These are phyloP conservation scores for Lutra lutra DNA, from an alignment of 2,797 vertebrate genomes.

Conservation along the genomic window DNA sequence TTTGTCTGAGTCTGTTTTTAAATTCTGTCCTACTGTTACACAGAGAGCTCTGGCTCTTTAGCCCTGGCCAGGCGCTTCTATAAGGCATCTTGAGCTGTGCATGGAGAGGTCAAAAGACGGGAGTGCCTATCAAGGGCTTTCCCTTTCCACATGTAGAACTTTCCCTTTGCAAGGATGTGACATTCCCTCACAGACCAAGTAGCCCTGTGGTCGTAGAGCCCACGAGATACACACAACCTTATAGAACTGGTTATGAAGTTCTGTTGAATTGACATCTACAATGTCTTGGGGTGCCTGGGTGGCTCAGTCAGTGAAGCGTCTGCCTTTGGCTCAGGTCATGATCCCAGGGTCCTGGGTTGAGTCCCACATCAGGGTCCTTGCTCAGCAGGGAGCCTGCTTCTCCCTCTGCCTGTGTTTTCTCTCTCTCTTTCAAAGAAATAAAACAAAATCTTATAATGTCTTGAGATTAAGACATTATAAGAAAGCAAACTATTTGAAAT, in stretches of 20 bases:
- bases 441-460: neutral
- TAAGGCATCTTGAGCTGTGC: neutral
- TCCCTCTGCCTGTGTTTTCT: neutral
- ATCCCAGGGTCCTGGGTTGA: neutral
- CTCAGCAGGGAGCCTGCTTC: neutral
- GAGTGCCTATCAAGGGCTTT: neutral
- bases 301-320: neutral
- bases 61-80: neutral
- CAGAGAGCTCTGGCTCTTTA: neutral
- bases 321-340: neutral
- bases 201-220: neutral
- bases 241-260: neutral
- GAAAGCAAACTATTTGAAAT: no score
- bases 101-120: neutral
- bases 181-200: neutral
- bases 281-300: neutral
- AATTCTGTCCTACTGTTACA: neutral
- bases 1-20: neutral
- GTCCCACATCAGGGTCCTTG: neutral
- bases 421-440: neutral
- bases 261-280: neutral
- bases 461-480: neutral
- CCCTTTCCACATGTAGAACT: neutral
- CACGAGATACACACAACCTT: neutral
- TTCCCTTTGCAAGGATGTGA: neutral